phyloP scores from a whole-genome alignment of 2,113 vertebrate genomes.

The Corythornis cristatus region DNA sequence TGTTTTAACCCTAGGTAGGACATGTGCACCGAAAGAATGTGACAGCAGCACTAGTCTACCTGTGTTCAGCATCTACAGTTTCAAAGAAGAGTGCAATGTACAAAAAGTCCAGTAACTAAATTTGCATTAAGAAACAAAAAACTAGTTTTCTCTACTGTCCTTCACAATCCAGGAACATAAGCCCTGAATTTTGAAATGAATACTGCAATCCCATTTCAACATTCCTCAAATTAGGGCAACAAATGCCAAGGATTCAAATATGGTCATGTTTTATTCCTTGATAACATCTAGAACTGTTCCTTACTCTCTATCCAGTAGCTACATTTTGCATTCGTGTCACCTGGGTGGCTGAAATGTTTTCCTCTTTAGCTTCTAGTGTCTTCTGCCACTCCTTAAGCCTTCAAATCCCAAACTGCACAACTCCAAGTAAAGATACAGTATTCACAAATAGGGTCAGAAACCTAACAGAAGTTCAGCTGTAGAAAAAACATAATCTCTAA shows the following conservation, averaged over 20 bases:
- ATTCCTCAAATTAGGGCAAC: neutral
- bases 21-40: neutral
- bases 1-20: neutral
- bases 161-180: neutral
- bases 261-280: neutral
- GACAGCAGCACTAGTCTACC: neutral
- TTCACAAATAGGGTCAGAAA: neutral
- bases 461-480: neutral
- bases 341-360: neutral
- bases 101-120: neutral
- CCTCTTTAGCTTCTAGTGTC: neutral
- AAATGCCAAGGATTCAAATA: neutral
- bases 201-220: neutral
- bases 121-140: neutral
- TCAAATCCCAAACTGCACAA: neutral
- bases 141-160: neutral
- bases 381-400: neutral
- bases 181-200: neutral
- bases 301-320: neutral
- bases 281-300: neutral
- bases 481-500: neutral
- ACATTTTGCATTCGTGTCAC: neutral
- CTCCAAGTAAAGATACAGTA: neutral
- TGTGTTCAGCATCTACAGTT: neutral
- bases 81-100: neutral